Base-by-base conservation (phyloP, 2,888 invertebrate species). In the Pachliopta kotzebuea region DNA sequence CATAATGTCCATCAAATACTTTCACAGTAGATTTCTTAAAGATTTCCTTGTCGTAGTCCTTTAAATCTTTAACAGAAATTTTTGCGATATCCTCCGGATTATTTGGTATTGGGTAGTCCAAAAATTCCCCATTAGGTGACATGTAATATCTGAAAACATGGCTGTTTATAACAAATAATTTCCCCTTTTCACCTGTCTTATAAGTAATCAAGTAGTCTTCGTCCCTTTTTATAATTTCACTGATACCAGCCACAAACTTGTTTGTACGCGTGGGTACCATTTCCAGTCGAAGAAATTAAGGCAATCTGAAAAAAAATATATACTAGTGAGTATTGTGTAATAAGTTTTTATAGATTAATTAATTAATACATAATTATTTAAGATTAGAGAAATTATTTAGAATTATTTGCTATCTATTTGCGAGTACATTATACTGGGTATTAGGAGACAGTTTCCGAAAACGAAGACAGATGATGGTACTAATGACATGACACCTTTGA, bases 141-240 rank as follows among this genome's bases (percentile, higher is more conserved):
- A 90, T 84, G 71, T 88, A 84, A 67, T 79, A 90, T 73, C 84
- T 82, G 62, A 90, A 85, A 0, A 86, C 87, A 75, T 90, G 90
- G 56, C 77, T 77, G 68, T 87, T 89, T 45, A 90, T 70, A 65
- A 91, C 83, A 63, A 82, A 74, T 24, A 91, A 68, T 68, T 75
- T 81, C 1, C 84, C 85, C 23, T 69, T 62, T 78, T 89, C 87
- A 3, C 82, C 82, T 4, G 81, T 81, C 66, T 70, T 65, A 70
- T 86, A 90, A 60, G 76, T 61, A 59, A 90, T 80, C 17, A 70
- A 64, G 67, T 78, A 90, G 65, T 80, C 76, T 11, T 69, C 74
- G 14, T 81, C 74, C 1, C 74, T 70, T 75, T 88, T 91, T n/a
- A 68, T 63, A 31, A 90, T 74, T 9, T 72, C 72, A 37, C 65